A percentile compares a stretch with the other conserved stretches of the same genome.
These are phyloP conservation scores for Meloidogyne hapla DNA, from an alignment of 1,140 invertebrate species.

Conservation along the genomic window DNA sequence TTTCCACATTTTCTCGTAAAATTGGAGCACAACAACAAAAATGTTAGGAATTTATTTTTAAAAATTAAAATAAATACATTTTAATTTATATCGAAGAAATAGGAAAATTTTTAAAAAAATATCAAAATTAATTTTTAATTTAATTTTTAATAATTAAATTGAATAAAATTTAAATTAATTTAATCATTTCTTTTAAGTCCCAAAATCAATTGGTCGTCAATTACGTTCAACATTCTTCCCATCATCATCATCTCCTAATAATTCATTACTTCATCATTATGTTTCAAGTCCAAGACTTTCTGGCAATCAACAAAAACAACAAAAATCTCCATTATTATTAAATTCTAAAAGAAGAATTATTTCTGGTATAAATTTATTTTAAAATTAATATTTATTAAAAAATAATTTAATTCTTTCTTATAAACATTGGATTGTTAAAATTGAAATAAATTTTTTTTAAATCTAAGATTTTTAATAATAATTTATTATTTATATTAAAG, in stretches of 20 bases:
- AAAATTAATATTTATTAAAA: too few relatives aligned
- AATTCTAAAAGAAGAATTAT: neutral
- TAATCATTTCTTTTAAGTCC: neutral
- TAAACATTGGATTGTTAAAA: too few relatives aligned
- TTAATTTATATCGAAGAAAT: neutral
- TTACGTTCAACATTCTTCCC: neutral
- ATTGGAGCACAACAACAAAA: neutral
- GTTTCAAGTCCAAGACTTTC: conserved; percentile 1
- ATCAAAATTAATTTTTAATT: too few relatives aligned
- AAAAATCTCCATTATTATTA: too few relatives aligned
- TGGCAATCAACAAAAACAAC: neutral
- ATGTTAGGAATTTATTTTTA: neutral
- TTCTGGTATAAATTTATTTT: neutral
- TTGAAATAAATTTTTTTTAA: too few relatives aligned
- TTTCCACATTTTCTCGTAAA: neutral
- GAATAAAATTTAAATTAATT: too few relatives aligned
- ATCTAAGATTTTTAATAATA: too few relatives aligned
- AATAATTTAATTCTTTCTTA: too few relatives aligned
- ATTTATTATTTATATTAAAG: neutral
- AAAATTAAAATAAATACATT: neutral
- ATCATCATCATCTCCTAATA: neutral
- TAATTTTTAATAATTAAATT: too few relatives aligned
- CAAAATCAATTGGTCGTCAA: neutral
- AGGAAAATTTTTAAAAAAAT: too few relatives aligned
- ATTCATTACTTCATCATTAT: conserved; percentile 1